Conservation (phyloP, 2,113 vertebrate species). For the Micromys minutus region DNA sequence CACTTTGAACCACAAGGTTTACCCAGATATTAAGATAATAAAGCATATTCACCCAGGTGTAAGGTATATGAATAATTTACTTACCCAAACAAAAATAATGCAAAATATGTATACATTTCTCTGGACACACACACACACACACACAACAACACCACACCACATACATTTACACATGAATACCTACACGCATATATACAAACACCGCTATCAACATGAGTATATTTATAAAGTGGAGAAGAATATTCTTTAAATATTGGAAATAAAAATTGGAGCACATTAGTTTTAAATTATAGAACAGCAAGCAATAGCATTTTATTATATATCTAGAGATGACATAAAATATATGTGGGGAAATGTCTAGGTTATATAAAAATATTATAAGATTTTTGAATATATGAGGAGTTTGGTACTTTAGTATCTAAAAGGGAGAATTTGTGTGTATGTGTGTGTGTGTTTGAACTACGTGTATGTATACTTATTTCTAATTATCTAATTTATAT, state of each 20-base stretch:
- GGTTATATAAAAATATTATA: neutral
- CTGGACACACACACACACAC: neutral
- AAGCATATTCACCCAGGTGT: slow-evolving; percentile 48
- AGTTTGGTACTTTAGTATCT: neutral
- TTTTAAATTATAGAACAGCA: neutral
- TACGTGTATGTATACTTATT: neutral
- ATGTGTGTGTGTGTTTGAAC: neutral
- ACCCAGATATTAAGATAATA: slow-evolving; percentile 66
- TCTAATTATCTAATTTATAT: neutral
- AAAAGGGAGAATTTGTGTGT: neutral
- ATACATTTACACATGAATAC: too few relatives aligned
- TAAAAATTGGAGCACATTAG: neutral
- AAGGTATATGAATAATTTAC: slow-evolving; percentile 64
- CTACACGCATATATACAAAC: neutral
- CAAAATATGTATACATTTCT: neutral
- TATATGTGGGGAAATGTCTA: neutral
- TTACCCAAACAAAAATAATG: slow-evolving; percentile 41
- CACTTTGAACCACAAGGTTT: slow-evolving; percentile 76
- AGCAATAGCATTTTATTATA: neutral
- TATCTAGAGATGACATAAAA: neutral
- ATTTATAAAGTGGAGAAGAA: neutral
- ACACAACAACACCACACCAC: neutral
- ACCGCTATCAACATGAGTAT: neutral
- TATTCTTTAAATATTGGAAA: neutral
- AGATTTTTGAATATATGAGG: neutral